phyloP scores from a whole-genome alignment of 2,888 invertebrate species.

The Resseliella maxima region DNA sequence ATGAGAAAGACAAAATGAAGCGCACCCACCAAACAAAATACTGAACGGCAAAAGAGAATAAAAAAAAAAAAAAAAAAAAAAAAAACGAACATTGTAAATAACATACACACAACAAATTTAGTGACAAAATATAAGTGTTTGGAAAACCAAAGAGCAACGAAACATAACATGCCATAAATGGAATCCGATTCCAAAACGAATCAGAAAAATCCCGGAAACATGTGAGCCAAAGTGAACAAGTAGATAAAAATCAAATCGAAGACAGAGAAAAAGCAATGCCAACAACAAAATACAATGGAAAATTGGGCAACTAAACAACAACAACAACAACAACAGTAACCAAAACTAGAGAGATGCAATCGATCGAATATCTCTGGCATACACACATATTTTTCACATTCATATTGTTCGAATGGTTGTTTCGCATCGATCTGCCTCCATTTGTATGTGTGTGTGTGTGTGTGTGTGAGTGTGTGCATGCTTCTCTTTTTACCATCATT shows the following conservation, averaged over 20 bases:
- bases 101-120: background rate
- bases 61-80: background rate
- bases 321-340: too few relatives aligned
- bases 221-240: slow-evolving; percentile 2
- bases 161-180: background rate
- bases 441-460: background rate
- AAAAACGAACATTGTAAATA: background rate
- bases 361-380: slow-evolving; percentile 2
- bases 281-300: background rate
- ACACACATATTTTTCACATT: slow-evolving; percentile 31
- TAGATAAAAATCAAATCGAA: background rate
- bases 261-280: background rate
- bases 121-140: slow-evolving; percentile 48
- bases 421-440: slow-evolving; percentile 15
- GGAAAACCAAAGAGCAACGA: background rate
- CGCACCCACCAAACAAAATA: background rate
- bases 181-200: background rate
- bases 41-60: too few relatives aligned
- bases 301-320: background rate
- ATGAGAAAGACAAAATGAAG: background rate
- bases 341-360: background rate
- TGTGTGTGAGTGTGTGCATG: too few relatives aligned
- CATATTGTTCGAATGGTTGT: background rate
- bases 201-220: slow-evolving; percentile 2
- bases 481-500: background rate